Base-by-base conservation (phyloP, 2,797 vertebrate genomes). In the Synaphobranchus kaupii region DNA sequence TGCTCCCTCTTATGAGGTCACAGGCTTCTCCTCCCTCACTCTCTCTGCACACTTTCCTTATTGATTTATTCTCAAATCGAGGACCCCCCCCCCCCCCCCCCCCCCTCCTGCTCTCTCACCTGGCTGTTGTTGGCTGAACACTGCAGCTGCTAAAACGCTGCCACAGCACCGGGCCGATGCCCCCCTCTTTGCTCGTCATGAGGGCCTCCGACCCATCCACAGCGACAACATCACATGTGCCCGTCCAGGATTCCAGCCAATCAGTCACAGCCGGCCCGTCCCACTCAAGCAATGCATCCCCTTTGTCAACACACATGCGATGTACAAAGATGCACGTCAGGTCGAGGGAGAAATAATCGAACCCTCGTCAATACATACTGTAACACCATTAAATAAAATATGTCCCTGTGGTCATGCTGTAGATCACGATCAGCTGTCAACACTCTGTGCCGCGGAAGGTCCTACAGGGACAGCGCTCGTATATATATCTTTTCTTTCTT, bases 1-100 rank as follows among this genome's bases (percentile, higher is more conserved):
- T 93, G 91, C 87, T 90, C 90, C 91, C 84, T 94, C 93, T 94
- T 92, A 93, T 90, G 92, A 93, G 94, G 94, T 94, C 94, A 93
- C 87, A 89, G 89, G 84, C 90, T 88, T 68, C 78, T 84, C 90
- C 89, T 88, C 83, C 89, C 84, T 0, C 52, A 47, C 86, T 83
- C 47, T 85, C 71, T 39, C 1, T 86, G 5, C 73, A 85, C 86
- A 83, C 58, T 78, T 89, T 84, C 39, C 83, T 50, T 39, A 83
- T 17, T 84, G 39, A 48, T 48, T 80, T 80, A 80, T 80, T 73
- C 80, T 82, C 86, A 12, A 80, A 48, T 48, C 0, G 31, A 20
- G 34, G 39, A 0, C 60, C 58, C 4, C 71, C 31, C 50, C 63
- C 58, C n/a, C 83, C n/a, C 54, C 66, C 66, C 39, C 22, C 10